Conservation (phyloP, 2,888 invertebrate genomes). For the Drosophila fungiperda region DNA sequence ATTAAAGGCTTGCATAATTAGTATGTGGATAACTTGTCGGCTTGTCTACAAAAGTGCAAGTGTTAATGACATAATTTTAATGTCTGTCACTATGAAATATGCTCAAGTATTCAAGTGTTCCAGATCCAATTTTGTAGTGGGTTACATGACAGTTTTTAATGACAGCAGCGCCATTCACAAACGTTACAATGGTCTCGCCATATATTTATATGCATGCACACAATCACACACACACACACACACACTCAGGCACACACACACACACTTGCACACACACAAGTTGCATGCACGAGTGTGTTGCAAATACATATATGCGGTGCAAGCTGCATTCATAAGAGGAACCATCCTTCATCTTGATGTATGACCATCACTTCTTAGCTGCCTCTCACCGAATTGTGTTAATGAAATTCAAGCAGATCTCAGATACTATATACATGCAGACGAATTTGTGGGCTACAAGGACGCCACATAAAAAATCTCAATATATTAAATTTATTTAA, state of each 20-base stretch:
- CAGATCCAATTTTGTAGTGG: slow-evolving; percentile 59
- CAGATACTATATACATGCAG: slow-evolving; percentile 3
- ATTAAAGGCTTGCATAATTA: neutral
- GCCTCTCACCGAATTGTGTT: slow-evolving; percentile 67
- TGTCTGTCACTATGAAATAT: slow-evolving; percentile 61
- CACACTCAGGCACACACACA: neutral
- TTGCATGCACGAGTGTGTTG: slow-evolving; percentile 9
- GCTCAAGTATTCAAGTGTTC: slow-evolving; percentile 59
- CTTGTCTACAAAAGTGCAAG: slow-evolving; percentile 7
- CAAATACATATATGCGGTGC: slow-evolving; percentile 33
- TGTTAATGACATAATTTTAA: slow-evolving; percentile 41
- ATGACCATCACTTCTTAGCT: slow-evolving; percentile 69
- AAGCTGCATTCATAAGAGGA: slow-evolving; percentile 34
- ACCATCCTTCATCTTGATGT: slow-evolving; percentile 76
- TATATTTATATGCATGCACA: slow-evolving; percentile 45
- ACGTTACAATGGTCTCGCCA: slow-evolving; percentile 55
- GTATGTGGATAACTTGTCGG: neutral
- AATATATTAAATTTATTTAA: neutral
- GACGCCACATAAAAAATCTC: neutral
- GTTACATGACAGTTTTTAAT: slow-evolving; percentile 51
- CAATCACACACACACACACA: slow-evolving; percentile 13
- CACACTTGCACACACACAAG: slow-evolving; percentile 1
- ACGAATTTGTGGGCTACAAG: neutral
- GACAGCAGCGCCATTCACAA: slow-evolving; percentile 68
- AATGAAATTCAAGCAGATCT: slow-evolving; percentile 71